Evolutionary conservation across 1,140 invertebrate species (phyloP).

Genomic region (Cyrtorhinus lividipennis): DNA sequence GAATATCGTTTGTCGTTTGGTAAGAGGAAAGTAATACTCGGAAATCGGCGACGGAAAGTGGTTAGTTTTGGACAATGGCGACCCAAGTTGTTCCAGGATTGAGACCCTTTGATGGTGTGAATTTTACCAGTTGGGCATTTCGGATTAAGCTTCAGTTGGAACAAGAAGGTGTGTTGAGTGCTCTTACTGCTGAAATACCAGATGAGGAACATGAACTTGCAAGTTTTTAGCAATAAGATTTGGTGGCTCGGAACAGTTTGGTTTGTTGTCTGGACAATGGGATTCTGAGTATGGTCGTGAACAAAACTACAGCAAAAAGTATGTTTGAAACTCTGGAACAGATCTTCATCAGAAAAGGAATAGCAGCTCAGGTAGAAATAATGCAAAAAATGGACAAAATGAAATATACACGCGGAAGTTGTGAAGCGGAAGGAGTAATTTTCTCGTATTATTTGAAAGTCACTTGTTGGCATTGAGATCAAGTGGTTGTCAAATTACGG

Average conservation of each 20-base stretch:
- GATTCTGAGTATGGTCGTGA: background rate
- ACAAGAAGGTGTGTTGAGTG: background rate
- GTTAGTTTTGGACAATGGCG: background rate
- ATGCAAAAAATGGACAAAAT: background rate
- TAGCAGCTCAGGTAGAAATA: background rate
- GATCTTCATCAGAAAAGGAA: constrained; percentile 2
- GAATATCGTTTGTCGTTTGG: background rate
- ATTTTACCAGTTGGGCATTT: constrained; percentile 5
- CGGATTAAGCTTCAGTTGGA: background rate
- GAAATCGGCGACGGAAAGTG: constrained; percentile 2
- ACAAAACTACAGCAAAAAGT: background rate
- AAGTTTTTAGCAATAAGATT: background rate
- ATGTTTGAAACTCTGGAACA: constrained; percentile 10
- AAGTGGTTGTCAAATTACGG: background rate
- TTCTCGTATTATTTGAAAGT: constrained; percentile 3
- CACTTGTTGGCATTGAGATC: background rate
- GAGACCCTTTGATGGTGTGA: background rate
- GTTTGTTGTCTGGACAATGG: constrained; percentile 6
- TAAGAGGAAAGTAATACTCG: background rate
- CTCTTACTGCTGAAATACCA: background rate
- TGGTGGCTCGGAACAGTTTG: background rate
- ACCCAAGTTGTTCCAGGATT: background rate
- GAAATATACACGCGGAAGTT: background rate
- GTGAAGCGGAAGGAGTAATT: too few species aligned
- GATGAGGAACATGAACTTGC: background rate